Evolutionary conservation across 2,797 vertebrate genomes (phyloP), one percentile per base, ranked within the genome.

Genomic region (Phalloptychus januarius): DNA sequence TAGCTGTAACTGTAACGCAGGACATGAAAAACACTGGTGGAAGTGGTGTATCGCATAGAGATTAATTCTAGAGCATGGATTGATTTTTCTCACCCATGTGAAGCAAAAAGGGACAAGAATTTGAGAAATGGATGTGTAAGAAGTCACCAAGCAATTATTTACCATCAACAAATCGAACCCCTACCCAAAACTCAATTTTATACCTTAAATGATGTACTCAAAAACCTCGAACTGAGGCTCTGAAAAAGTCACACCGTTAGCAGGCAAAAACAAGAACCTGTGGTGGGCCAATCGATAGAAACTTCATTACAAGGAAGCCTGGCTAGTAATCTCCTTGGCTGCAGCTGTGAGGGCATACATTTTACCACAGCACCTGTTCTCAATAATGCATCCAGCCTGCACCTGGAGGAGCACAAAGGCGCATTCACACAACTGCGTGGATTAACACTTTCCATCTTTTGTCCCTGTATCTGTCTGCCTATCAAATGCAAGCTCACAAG

Each of bases 241-340:
- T 91, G 83, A 89, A 93, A 87, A 87, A 87, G 88, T 88, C 81
- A 77, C 83, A 85, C 80, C 75, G 91, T 91, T 93, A 90, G 91
- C 84, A 84, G 82, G 84, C 85, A 88, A 89, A 94, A 91, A 93
- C 91, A 93, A 92, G 91, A 90, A 88, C 80, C 86, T 87, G 83
- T 78, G 89, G 89, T 91, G 85, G 91, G 87, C 79, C 88, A 91
- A 95, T 96, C 95, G 86, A 95, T 96, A 92, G 91, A 94, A 95
- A 95, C 91, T 95, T 95, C 93, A 96, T 95, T 95, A 95, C 89
- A 69, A 79, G 87, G 86, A 86, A 86, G 87, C 85, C 84, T 52
- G 77, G 87, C 88, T 84, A 85, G 93, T 94, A 94, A 96, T 95
- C 92, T 94, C 86, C 84, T 86, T 86, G 90, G 89, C 88, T 90